Percentiles rank a stretch among this genome's conserved stretches.
Evolutionary conservation across 2,113 vertebrate species (phyloP).

Genomic region (Scolopax mira): DNA sequence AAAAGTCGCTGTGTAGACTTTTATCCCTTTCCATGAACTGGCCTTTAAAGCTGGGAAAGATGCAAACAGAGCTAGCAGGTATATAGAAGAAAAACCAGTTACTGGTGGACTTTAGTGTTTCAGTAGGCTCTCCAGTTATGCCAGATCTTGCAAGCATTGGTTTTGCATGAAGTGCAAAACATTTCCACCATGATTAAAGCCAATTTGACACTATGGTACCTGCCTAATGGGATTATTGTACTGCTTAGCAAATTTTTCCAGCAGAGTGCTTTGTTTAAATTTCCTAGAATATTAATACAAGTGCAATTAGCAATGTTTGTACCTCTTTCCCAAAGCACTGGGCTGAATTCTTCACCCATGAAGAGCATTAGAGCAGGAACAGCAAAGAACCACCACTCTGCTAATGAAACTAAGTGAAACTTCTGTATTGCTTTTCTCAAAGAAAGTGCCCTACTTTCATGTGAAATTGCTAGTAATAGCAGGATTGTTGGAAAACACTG

Average conservation of each 20-base stretch:
- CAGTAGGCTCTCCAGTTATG: not conserved
- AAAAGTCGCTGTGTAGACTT: not conserved
- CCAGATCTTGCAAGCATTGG: not conserved
- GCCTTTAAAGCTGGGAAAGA: not conserved
- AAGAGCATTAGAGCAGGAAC: not conserved
- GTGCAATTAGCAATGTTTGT: slow-evolving; percentile 14
- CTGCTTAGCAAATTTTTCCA: slow-evolving; percentile 24
- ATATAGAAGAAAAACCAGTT: not conserved
- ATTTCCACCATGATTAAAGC: slow-evolving; percentile 20
- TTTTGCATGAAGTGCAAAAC: not conserved
- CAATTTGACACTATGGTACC: not conserved
- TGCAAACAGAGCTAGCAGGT: not conserved
- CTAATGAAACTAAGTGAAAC: not conserved
- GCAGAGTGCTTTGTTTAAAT: not conserved
- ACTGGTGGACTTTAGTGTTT: not conserved
- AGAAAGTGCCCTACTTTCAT: slow-evolving; percentile 3
- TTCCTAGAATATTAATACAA: slow-evolving; percentile 38
- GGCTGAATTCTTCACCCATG: not conserved
- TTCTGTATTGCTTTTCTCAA: not conserved
- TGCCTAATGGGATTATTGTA: not conserved
- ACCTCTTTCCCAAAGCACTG: not conserved
- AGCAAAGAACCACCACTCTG: not conserved
- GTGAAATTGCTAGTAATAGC: not conserved
- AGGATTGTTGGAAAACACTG: not conserved
- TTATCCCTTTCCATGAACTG: not conserved